These are phyloP conservation scores for Rhinolophus ferrumequinum DNA, from an alignment of 2,113 vertebrate genomes.

Conservation along the genomic window DNA sequence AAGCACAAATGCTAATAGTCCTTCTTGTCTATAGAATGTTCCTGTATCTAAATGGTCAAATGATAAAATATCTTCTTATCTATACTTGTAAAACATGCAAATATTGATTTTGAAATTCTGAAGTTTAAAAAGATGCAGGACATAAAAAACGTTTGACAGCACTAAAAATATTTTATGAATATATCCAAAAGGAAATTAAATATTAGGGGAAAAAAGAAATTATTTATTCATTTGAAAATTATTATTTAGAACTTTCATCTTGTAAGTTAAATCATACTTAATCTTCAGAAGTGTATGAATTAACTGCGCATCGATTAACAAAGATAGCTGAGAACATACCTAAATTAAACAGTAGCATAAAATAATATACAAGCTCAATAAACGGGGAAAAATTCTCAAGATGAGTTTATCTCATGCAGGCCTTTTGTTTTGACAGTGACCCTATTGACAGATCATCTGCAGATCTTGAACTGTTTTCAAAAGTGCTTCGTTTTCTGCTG, in stretches of 20 bases:
- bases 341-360: constrained; percentile 34
- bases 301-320: not conserved
- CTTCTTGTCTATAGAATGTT: not conserved
- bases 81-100: not conserved
- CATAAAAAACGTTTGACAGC: not conserved
- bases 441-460: not conserved
- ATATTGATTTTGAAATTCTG: constrained; percentile 24
- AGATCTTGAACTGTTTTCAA: not conserved
- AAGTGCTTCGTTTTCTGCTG: not conserved
- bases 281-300: not conserved
- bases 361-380: not conserved
- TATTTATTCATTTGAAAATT: not conserved
- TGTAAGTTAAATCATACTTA: not conserved
- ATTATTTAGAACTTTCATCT: not conserved
- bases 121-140: not conserved
- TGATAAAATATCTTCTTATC: not conserved
- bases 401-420: not conserved
- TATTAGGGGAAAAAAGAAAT: not conserved
- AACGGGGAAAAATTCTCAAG: not conserved
- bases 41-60: not conserved
- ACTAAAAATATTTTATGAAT: not conserved
- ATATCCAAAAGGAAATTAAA: not conserved
- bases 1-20: not conserved
- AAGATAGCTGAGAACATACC: not conserved
- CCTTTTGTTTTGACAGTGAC: not conserved